Percentiles rank a stretch among this genome's conserved stretches.
phyloP scores from a whole-genome alignment of 2,888 invertebrate species.

The Eubasilissa splendida region DNA sequence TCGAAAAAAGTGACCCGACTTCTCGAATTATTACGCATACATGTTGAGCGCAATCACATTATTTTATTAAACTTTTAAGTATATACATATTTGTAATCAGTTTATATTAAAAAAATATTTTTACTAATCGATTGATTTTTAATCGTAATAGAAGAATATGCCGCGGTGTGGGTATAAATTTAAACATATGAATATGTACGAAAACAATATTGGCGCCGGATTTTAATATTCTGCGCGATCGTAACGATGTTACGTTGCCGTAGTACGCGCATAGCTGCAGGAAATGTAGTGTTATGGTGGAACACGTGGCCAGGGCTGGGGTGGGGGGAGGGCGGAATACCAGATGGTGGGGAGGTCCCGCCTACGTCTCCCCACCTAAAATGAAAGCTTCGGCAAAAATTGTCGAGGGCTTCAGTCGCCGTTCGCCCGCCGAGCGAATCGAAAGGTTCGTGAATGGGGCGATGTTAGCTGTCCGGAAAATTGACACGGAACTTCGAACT shows the following conservation, averaged over 20 bases:
- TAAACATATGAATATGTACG: too few relatives aligned
- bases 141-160: too few relatives aligned
- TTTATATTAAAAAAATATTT: too few relatives aligned
- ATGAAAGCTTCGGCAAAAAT: constrained; percentile 1
- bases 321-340: constrained; percentile 28
- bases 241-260: neutral
- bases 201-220: neutral
- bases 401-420: neutral
- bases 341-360: constrained; percentile 5
- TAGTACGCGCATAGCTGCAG: neutral
- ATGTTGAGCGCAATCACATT: too few relatives aligned
- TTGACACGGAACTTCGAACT: too few relatives aligned
- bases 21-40: too few relatives aligned
- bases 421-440: neutral
- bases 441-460: neutral
- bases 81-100: too few relatives aligned
- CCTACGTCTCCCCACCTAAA: neutral
- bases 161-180: too few relatives aligned
- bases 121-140: too few relatives aligned
- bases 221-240: neutral
- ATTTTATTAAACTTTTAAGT: too few relatives aligned
- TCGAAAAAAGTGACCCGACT: too few relatives aligned
- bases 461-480: too few relatives aligned
- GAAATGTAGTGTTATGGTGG: neutral
- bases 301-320: constrained; percentile 16